phyloP scores from a whole-genome alignment of 2,113 vertebrate species.

The human (Homo sapiens) region GRCh38 chr13:79523501-79524000 shows the following conservation, averaged over 20 bases:
- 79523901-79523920: neutral
- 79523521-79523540: neutral
- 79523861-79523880: neutral
- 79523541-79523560: neutral
- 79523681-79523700: neutral
- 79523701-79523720: neutral
- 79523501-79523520: accelerated
- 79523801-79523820: neutral
- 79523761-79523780: neutral
- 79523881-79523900: neutral
- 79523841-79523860: neutral
- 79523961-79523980: neutral
- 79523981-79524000: neutral
- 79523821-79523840: neutral
- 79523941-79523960: neutral
- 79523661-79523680: neutral
- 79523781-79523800: neutral
- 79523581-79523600: neutral
- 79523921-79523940: neutral
- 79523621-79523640: neutral
- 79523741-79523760: neutral
- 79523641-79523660: neutral
- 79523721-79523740: neutral
- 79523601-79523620: neutral
- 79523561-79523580: neutral